A percentile compares a stretch with the other conserved stretches of the same genome.
Evolutionary conservation across 2,113 vertebrate genomes (phyloP).

Genomic region (Leptocoma aspasia): DNA sequence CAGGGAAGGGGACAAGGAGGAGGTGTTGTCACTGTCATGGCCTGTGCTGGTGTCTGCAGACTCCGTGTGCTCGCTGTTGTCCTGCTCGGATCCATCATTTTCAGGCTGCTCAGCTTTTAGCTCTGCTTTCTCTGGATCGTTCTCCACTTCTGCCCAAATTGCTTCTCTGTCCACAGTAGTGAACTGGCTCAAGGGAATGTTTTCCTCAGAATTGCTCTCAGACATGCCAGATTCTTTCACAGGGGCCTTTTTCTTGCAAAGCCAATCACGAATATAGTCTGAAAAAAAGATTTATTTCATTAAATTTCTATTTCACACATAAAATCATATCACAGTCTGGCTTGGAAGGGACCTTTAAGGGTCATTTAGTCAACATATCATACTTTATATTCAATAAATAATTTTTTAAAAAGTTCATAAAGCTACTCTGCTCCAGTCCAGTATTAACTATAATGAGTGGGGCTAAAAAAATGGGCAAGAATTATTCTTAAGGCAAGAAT

Average conservation of each 20-base stretch:
- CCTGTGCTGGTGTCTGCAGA: constrained; percentile 87
- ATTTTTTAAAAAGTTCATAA: not conserved
- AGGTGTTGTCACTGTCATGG: constrained; percentile 86
- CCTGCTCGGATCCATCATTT: constrained; percentile 36
- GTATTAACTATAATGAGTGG: not conserved
- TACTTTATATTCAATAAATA: not conserved
- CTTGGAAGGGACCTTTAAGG: not conserved
- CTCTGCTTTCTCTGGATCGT: constrained; percentile 66
- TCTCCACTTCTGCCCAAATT: constrained; percentile 89
- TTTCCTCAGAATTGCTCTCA: constrained; percentile 71
- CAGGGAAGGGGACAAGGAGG: constrained; percentile 80
- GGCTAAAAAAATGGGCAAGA: not conserved
- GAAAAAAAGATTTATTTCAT: not conserved
- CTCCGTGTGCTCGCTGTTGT: constrained; percentile 88
- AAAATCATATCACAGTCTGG: not conserved
- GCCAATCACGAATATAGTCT: constrained; percentile 66
- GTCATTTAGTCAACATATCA: not conserved
- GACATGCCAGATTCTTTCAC: constrained; percentile 46
- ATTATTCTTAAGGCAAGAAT: not conserved
- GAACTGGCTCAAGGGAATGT: constrained; percentile 69
- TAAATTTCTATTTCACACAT: not conserved
- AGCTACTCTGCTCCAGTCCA: not conserved
- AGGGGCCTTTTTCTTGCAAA: constrained; percentile 70
- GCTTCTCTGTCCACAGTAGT: constrained; percentile 87
- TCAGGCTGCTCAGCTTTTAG: constrained; percentile 26